A percentile compares a stretch with the other conserved stretches of the same genome.
phyloP scores from a whole-genome alignment of 1,140 invertebrate species.

The Rhynchophorus ferrugineus region DNA sequence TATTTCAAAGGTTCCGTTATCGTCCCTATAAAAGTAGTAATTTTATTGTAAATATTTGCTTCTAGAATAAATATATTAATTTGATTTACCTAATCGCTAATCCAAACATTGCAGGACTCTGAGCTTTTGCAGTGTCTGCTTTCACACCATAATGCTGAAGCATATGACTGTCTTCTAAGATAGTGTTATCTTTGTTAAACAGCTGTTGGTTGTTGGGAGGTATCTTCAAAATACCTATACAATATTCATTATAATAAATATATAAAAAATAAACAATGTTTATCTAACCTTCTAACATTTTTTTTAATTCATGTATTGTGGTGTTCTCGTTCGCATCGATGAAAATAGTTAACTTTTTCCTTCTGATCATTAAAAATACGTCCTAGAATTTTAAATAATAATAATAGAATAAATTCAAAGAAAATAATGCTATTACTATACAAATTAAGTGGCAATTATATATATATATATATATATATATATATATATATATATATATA shows the following conservation, averaged over 20 bases:
- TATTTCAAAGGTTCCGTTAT: slow-evolving; percentile 80
- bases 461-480: no score
- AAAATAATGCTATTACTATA: no score
- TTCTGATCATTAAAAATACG: slow-evolving; percentile 95
- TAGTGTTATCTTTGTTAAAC: slow-evolving; percentile 78
- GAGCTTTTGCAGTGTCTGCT: slow-evolving; percentile 81
- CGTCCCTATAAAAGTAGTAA: slow-evolving; percentile 49
- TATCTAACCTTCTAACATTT: slow-evolving; percentile 89
- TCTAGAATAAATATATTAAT: neutral
- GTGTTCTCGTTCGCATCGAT: slow-evolving; percentile 97
- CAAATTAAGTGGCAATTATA: no score
- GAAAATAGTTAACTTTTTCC: slow-evolving; percentile 95
- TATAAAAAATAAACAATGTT: neutral
- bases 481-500: no score
- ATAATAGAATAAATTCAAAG: neutral
- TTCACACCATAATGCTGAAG: slow-evolving; percentile 88
- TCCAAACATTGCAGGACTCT: slow-evolving; percentile 85
- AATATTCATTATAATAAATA: slow-evolving; percentile 10
- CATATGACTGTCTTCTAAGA: slow-evolving; percentile 82
- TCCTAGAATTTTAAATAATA: slow-evolving; percentile 63
- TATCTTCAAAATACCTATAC: slow-evolving; percentile 77
- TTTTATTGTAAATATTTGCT: neutral
- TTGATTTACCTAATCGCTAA: slow-evolving; percentile 64
- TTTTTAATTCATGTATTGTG: slow-evolving; percentile 86
- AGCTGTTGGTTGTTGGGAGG: slow-evolving; percentile 80